Evolutionary conservation across 2,888 invertebrate species (phyloP).

Genomic region (Eremobia ochroleuca): DNA sequence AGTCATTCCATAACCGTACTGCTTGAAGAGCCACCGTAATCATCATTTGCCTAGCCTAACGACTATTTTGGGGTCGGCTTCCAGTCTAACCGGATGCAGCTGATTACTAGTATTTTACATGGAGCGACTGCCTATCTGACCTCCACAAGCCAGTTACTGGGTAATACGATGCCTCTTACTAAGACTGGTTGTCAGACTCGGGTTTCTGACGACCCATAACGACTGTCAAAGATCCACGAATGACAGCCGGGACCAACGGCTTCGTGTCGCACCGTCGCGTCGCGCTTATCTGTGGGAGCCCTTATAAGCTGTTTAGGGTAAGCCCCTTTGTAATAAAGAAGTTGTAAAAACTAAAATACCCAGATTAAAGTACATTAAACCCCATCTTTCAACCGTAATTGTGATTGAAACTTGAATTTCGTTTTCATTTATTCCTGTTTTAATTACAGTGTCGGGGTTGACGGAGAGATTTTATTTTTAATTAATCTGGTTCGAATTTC

Average conservation of each 20-base stretch:
- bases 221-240: not conserved
- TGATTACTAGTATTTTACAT: not conserved
- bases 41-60: not conserved
- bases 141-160: no score
- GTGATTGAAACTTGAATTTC: constrained; percentile 77
- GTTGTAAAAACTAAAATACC: constrained; percentile 71
- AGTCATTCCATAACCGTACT: no score
- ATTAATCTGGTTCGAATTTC: constrained; percentile 79
- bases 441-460: constrained; percentile 77
- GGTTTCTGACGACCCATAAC: not conserved
- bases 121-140: not conserved
- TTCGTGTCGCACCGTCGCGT: no score
- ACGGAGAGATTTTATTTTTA: constrained; percentile 81
- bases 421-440: constrained; percentile 81
- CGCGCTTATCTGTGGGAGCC: no score
- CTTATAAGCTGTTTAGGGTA: not conserved
- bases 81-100: not conserved
- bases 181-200: not conserved
- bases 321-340: constrained; percentile 46
- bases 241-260: not conserved
- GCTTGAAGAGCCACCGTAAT: no score
- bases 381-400: constrained; percentile 71
- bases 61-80: not conserved
- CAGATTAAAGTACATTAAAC: constrained; percentile 67
- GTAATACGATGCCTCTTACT: not conserved